Conservation (phyloP, 2,797 vertebrate genomes). For the Etheostoma perlongum region DNA sequence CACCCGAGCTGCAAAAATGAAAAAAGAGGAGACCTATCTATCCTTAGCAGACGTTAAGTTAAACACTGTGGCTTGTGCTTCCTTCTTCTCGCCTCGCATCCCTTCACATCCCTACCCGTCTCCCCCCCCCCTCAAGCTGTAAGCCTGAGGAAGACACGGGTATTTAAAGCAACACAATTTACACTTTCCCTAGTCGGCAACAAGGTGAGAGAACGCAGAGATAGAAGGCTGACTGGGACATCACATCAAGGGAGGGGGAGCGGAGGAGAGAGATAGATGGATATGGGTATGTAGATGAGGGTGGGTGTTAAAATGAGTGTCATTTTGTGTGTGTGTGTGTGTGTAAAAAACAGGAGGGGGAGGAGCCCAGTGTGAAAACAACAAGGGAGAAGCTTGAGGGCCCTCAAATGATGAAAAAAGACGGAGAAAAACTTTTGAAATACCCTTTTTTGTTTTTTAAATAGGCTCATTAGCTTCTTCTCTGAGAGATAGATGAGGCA, state of each 20-base stretch:
- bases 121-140: conserved; percentile 42
- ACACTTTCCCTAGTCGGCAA: conserved; percentile 70
- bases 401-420: conserved; percentile 1
- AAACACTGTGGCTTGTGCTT: conserved; percentile 55
- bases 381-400: conserved; percentile 23
- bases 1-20: conserved; percentile 51
- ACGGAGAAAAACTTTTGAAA: not conserved
- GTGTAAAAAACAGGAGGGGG: not conserved
- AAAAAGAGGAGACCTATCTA: conserved; percentile 61
- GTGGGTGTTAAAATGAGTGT: conserved; percentile 48
- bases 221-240: conserved; percentile 54
- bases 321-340: not conserved
- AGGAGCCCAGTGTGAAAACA: conserved; percentile 34
- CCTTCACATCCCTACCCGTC: conserved; percentile 7
- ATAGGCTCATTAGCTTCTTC: conserved; percentile 19
- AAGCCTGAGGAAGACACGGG: conserved; percentile 68
- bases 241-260: conserved; percentile 18
- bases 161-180: conserved; percentile 87
- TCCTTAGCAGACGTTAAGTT: conserved; percentile 64
- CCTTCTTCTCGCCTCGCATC: conserved; percentile 49
- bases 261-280: conserved; percentile 43
- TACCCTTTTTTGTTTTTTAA: not conserved
- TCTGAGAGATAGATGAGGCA: conserved; percentile 2
- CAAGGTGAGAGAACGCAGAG: conserved; percentile 62
- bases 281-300: conserved; percentile 45